phyloP scores from a whole-genome alignment of 2,113 vertebrate genomes.

The Pithys albifrons region DNA sequence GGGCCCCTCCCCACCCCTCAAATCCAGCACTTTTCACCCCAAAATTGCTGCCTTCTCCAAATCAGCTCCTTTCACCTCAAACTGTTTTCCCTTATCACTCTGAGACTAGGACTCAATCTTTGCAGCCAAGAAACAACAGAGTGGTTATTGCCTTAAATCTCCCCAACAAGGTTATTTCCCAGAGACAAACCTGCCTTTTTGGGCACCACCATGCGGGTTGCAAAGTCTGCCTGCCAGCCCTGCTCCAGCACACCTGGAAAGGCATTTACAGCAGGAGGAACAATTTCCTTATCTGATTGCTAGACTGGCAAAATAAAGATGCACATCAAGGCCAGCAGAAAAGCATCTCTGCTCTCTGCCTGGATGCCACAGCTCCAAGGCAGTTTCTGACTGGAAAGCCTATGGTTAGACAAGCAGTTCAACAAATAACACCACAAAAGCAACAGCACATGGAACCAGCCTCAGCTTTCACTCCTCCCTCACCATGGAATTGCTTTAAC shows the following conservation, averaged over 20 bases:
- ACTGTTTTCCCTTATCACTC: too few species aligned
- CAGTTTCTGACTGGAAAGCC: background rate
- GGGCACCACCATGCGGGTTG: constrained; percentile 95
- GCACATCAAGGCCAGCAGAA: background rate
- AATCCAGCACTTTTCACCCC: too few species aligned
- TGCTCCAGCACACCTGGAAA: constrained; percentile 88
- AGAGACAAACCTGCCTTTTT: constrained; percentile 86
- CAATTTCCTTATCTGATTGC: background rate
- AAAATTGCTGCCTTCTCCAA: too few species aligned
- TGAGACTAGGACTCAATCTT: too few species aligned
- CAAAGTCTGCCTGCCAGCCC: constrained; percentile 94
- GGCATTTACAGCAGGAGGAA: background rate
- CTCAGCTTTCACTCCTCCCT: background rate
- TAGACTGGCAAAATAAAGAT: background rate
- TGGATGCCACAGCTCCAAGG: background rate
- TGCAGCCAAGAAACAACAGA: too few species aligned
- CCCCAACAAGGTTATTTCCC: too few species aligned
- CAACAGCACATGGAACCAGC: background rate
- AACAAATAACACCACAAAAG: background rate
- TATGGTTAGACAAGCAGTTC: background rate
- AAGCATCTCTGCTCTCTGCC: background rate
- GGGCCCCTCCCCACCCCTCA: too few species aligned
- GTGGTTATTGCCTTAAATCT: too few species aligned
- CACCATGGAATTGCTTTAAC: background rate
- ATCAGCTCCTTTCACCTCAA: too few species aligned